phyloP scores from a whole-genome alignment of 2,888 invertebrate genomes.

The Melipona bicolor region DNA sequence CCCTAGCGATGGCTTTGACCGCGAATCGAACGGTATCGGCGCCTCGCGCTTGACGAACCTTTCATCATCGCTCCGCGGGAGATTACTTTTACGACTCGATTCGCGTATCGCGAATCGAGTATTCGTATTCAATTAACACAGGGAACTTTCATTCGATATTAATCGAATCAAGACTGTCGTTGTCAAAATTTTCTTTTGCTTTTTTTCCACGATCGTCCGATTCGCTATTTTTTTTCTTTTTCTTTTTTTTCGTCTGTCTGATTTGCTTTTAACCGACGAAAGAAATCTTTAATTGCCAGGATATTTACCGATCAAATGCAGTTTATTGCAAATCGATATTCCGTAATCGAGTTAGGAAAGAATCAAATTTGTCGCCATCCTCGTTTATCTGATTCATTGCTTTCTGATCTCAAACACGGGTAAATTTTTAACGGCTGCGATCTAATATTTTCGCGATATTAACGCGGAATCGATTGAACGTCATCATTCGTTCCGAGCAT shows the following conservation, averaged over 20 bases:
- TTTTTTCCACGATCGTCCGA: neutral
- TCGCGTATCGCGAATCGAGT: neutral
- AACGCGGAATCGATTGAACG: neutral
- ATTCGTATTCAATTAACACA: neutral
- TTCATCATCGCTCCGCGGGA: constrained; percentile 2
- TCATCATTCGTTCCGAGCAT: neutral
- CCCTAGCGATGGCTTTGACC: constrained; percentile 58
- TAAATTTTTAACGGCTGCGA: neutral
- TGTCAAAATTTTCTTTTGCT: neutral
- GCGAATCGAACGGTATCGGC: constrained; percentile 57
- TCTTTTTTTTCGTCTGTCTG: neutral
- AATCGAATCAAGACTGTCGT: neutral
- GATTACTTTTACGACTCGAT: neutral
- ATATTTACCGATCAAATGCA: too few species aligned
- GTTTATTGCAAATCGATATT: too few species aligned
- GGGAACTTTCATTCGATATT: neutral
- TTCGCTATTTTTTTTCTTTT: neutral
- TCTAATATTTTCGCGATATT: neutral
- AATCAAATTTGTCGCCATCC: too few species aligned
- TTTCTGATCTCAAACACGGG: neutral
- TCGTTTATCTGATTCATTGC: neutral
- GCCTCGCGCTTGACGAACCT: constrained; percentile 33
- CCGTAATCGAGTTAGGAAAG: too few species aligned
- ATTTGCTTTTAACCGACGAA: neutral
- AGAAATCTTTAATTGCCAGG: too few species aligned